phyloP scores from a whole-genome alignment of 92 coral and sea anemone genomes.

The Heliopora coerulea region DNA sequence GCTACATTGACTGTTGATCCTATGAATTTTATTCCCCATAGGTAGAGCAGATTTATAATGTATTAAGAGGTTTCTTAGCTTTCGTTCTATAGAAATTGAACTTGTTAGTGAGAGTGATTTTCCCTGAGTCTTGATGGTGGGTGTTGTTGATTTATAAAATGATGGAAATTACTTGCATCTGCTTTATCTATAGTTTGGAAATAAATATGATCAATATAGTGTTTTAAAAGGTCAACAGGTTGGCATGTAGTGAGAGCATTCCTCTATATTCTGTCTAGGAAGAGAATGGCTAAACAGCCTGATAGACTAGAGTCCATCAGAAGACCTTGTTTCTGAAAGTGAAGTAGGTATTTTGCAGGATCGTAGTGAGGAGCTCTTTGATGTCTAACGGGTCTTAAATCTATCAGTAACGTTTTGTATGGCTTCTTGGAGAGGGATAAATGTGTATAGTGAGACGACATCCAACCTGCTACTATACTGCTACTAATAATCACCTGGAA shows the following conservation, averaged over 20 bases:
- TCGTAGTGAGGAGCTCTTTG: too few species aligned
- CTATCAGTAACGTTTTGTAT: too few species aligned
- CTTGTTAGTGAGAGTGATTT: conserved; percentile 28
- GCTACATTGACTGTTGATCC: conserved; percentile 31
- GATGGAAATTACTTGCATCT: conserved; percentile 43
- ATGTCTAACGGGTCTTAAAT: too few species aligned
- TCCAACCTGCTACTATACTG: too few species aligned
- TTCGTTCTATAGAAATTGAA: conserved; percentile 50
- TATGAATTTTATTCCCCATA: conserved; percentile 11
- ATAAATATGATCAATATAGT: conserved; percentile 55
- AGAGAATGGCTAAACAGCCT: conserved; percentile 45
- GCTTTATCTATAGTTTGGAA: conserved; percentile 43
- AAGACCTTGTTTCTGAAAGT: too few species aligned
- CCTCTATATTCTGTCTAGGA: conserved; percentile 53
- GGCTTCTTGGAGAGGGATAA: too few species aligned
- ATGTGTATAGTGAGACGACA: too few species aligned
- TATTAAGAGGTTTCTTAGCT: conserved; percentile 50
- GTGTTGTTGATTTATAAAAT: conserved; percentile 13
- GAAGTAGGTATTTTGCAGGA: too few species aligned
- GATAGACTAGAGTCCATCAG: conserved; percentile 1
- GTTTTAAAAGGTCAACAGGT: conserved; percentile 32
- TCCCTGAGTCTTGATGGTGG: conserved; percentile 30
- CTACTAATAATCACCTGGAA: too few species aligned
- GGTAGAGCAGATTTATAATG: conserved; percentile 45
- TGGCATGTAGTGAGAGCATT: conserved; percentile 42